These are phyloP conservation scores for Leptatherina wallacei DNA, from an alignment of 2,797 vertebrate species.

Conservation along the genomic window DNA sequence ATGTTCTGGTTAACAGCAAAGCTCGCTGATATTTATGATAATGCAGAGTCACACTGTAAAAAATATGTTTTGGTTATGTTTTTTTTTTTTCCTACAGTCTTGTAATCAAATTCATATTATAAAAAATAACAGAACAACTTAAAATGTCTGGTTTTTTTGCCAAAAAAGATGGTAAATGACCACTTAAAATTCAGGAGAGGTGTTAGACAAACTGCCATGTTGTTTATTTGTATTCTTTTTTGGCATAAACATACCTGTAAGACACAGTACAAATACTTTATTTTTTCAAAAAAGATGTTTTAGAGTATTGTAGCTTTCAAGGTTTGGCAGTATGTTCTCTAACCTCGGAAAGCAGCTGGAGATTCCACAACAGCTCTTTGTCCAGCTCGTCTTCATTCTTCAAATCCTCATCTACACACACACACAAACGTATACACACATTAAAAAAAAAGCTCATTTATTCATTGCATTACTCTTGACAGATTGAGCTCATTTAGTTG, in stretches of 20 bases:
- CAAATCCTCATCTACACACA: slow-evolving; percentile 89
- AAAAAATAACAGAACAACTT: background rate
- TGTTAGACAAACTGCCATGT: background rate
- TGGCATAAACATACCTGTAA: background rate
- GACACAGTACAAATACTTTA: background rate
- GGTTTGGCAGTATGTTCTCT: slow-evolving; percentile 35
- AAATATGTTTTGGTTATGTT: slow-evolving; percentile 35
- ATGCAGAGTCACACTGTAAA: slow-evolving; percentile 31
- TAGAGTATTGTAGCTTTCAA: slow-evolving; percentile 8
- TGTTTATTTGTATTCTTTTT: background rate
- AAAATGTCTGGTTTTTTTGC: background rate
- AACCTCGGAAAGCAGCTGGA: slow-evolving; percentile 98
- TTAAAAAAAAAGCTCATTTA: slow-evolving; percentile 10
- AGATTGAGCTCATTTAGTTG: slow-evolving; percentile 21
- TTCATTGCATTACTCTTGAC: slow-evolving; percentile 33
- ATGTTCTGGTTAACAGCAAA: slow-evolving; percentile 71
- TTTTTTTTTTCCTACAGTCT: slow-evolving; percentile 3
- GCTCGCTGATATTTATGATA: slow-evolving; percentile 66
- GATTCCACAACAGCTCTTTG: slow-evolving; percentile 96
- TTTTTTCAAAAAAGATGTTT: slow-evolving; percentile 7
- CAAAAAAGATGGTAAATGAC: background rate
- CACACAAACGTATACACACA: slow-evolving; percentile 31
- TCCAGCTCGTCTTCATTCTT: slow-evolving; percentile 92
- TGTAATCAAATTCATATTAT: slow-evolving; percentile 3
- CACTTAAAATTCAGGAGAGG: background rate